These are phyloP conservation scores for Pampus argenteus DNA, from an alignment of 2,797 vertebrate genomes.

Conservation along the genomic window DNA sequence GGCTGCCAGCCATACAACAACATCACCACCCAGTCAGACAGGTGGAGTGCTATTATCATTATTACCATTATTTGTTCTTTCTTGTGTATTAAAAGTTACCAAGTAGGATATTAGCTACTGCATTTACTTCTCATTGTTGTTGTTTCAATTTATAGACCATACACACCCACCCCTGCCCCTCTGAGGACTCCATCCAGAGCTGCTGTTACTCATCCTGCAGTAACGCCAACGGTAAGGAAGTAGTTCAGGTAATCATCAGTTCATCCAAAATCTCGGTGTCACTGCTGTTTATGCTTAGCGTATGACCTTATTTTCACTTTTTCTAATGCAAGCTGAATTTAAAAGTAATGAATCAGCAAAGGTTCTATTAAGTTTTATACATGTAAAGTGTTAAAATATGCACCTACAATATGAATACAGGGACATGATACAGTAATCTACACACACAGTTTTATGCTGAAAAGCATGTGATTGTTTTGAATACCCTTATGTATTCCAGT, in stretches of 20 bases:
- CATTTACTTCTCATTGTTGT: background rate
- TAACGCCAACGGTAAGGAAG: constrained; percentile 58
- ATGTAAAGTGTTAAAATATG: background rate
- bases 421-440: background rate
- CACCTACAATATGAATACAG: background rate
- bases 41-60: constrained; percentile 46
- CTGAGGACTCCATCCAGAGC: constrained; percentile 80
- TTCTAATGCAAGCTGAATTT: background rate
- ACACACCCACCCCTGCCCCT: constrained; percentile 76
- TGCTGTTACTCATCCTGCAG: constrained; percentile 67
- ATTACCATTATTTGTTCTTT: background rate
- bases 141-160: constrained; percentile 51
- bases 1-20: constrained; percentile 72
- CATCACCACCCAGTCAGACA: constrained; percentile 62
- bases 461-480: background rate
- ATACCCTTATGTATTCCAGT: background rate
- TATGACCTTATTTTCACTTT: background rate
- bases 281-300: background rate
- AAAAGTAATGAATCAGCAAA: background rate
- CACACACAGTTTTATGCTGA: background rate
- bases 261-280: background rate
- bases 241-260: background rate
- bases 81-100: background rate
- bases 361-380: background rate
- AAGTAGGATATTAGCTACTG: accelerated